Evolutionary conservation across 2,888 invertebrate species (phyloP).

Genomic region (Eubasilissa splendida): DNA sequence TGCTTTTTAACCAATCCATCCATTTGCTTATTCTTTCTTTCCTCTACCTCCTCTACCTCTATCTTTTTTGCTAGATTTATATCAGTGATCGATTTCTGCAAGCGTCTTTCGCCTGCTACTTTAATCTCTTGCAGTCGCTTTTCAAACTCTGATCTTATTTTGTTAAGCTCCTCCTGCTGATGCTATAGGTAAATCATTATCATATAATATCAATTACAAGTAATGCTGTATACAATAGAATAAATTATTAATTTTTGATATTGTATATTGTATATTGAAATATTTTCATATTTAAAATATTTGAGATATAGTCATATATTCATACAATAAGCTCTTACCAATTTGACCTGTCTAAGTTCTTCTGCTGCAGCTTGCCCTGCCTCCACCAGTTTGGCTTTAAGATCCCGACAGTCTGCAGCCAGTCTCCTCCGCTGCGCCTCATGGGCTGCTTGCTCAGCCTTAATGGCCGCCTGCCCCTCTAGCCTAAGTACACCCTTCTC

Average conservation of each 20-base stretch:
- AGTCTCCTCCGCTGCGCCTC: constrained; percentile 83
- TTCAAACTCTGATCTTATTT: constrained; percentile 70
- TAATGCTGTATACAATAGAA: too few species aligned
- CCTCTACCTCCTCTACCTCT: constrained; percentile 92
- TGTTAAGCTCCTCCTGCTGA: constrained; percentile 84
- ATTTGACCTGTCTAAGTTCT: constrained; percentile 80
- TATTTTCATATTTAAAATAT: too few species aligned
- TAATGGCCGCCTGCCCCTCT: constrained; percentile 86
- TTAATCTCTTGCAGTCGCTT: constrained; percentile 71
- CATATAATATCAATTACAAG: too few species aligned
- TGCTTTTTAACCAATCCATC: constrained; percentile 86
- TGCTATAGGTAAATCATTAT: constrained; percentile 28
- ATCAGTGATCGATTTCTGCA: constrained; percentile 80
- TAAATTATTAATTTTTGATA: too few species aligned
- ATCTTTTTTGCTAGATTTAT: constrained; percentile 82
- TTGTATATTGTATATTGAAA: too few species aligned
- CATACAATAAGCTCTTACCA: constrained; percentile 66
- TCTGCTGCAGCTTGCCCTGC: constrained; percentile 81
- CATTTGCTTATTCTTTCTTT: constrained; percentile 91
- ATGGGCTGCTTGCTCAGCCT: constrained; percentile 89
- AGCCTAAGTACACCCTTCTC: constrained; percentile 88
- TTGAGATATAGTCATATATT: too few species aligned
- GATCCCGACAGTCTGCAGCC: constrained; percentile 79
- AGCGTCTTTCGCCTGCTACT: constrained; percentile 80
- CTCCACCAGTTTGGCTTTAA: constrained; percentile 80